Conservation (phyloP, 2,888 invertebrate species). For the Xanthorhoe spadicearia region DNA sequence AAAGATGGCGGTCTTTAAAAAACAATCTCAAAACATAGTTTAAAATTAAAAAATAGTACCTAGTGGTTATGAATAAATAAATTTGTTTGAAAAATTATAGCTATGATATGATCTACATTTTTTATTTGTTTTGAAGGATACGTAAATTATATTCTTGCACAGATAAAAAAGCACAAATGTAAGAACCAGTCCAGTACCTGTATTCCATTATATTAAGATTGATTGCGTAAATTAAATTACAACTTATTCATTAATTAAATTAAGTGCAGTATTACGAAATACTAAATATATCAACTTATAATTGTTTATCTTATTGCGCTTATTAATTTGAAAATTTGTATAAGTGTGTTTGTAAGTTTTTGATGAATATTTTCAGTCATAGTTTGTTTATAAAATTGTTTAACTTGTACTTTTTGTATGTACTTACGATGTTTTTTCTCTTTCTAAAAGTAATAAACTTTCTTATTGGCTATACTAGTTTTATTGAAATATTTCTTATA, state of each 20-base stretch:
- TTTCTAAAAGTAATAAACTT: slow-evolving; percentile 67
- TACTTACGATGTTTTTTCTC: slow-evolving; percentile 76
- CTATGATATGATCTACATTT: no score
- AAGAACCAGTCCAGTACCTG: slow-evolving; percentile 53
- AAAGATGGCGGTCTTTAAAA: no score
- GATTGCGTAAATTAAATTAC: slow-evolving; percentile 44
- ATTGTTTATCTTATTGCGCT: slow-evolving; percentile 32
- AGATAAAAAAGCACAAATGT: slow-evolving; percentile 7
- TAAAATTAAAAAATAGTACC: no score
- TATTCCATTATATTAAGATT: slow-evolving; percentile 58
- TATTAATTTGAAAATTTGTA: slow-evolving; percentile 42
- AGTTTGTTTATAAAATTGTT: slow-evolving; percentile 53
- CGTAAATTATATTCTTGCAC: no score
- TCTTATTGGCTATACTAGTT: slow-evolving; percentile 64
- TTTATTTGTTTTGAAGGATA: no score
- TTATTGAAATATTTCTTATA: slow-evolving; percentile 13
- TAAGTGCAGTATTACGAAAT: slow-evolving; percentile 28
- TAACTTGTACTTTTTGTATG: slow-evolving; percentile 68
- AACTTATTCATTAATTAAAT: slow-evolving; percentile 22
- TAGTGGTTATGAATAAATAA: no score
- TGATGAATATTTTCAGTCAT: slow-evolving; percentile 53
- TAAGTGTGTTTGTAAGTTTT: slow-evolving; percentile 47
- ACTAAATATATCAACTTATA: slow-evolving; percentile 21
- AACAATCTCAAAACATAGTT: no score
- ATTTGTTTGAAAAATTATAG: no score